A percentile compares a stretch with the other conserved stretches of the same genome.
Conservation (phyloP, 2,797 vertebrate genomes). For the Rhinichthys osculus region DNA sequence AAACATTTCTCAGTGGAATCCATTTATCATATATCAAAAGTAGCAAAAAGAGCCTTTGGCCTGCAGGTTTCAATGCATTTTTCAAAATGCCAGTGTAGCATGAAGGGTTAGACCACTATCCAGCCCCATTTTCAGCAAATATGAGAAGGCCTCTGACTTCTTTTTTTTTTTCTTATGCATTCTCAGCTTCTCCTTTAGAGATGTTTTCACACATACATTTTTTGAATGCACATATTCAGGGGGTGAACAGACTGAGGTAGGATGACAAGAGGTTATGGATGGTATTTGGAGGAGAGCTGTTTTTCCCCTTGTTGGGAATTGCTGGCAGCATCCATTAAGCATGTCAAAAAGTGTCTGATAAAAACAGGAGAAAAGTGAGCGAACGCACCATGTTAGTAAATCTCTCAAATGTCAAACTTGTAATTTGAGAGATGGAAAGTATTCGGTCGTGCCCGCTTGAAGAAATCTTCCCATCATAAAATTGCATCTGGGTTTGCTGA, state of each 20-base stretch:
- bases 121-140: conserved; percentile 35
- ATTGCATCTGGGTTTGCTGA: conserved; percentile 76
- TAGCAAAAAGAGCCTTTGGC: conserved; percentile 31
- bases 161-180: conserved; percentile 39
- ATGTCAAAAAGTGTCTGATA: conserved; percentile 68
- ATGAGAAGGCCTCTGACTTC: conserved; percentile 42
- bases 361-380: conserved; percentile 60
- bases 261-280: conserved; percentile 43
- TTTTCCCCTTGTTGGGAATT: conserved; percentile 56
- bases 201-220: conserved; percentile 44
- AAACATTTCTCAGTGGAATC: conserved; percentile 34
- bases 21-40: conserved; percentile 53
- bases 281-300: conserved; percentile 45
- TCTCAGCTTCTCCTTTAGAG: conserved; percentile 29
- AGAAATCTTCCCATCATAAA: conserved; percentile 74
- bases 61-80: conserved; percentile 10
- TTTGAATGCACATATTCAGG: conserved; percentile 12
- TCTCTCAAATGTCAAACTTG: conserved; percentile 77
- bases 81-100: conserved; percentile 45
- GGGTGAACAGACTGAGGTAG: conserved; percentile 28
- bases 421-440: conserved; percentile 78
- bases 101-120: conserved; percentile 34
- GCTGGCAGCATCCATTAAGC: conserved; percentile 64
- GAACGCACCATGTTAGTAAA: conserved; percentile 69
- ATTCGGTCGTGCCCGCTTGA: conserved; percentile 69